Percentiles rank a stretch among this genome's conserved stretches.
Conservation (phyloP, 2,113 vertebrate genomes). For the Craseonycteris thonglongyai region DNA sequence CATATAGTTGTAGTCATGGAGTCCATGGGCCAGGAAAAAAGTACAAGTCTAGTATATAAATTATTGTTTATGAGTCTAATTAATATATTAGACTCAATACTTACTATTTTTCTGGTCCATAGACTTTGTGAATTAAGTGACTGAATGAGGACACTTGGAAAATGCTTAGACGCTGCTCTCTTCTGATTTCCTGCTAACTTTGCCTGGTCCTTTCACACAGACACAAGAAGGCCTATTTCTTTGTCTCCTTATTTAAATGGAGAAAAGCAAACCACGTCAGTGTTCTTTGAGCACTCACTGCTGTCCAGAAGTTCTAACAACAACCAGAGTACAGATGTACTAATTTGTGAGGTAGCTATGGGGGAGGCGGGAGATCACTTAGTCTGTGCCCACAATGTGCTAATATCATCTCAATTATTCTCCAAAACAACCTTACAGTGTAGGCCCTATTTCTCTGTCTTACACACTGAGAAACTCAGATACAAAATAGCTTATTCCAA, state of each 20-base stretch:
- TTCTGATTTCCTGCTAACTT: not conserved
- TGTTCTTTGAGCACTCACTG: not conserved
- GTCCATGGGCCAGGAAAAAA: too few relatives aligned
- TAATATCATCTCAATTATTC: not conserved
- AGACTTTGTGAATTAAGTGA: not conserved
- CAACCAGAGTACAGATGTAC: not conserved
- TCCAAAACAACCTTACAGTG: not conserved
- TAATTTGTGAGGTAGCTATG: not conserved
- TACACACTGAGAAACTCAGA: not conserved
- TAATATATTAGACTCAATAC: not conserved
- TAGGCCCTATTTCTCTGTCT: not conserved
- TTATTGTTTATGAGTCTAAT: too few relatives aligned
- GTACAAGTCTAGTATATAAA: too few relatives aligned
- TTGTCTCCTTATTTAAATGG: not conserved
- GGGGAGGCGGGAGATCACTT: fast-evolving
- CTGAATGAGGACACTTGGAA: not conserved
- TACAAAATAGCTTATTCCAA: not conserved
- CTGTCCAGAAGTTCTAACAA: not conserved
- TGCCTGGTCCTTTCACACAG: not conserved
- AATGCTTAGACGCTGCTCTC: not conserved
- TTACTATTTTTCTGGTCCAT: not conserved
- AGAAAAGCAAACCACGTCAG: not conserved
- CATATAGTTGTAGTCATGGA: too few relatives aligned
- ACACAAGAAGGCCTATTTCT: not conserved
- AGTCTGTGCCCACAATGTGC: not conserved